Conservation (phyloP, 2,113 vertebrate species). For the Neoarius graeffei region DNA sequence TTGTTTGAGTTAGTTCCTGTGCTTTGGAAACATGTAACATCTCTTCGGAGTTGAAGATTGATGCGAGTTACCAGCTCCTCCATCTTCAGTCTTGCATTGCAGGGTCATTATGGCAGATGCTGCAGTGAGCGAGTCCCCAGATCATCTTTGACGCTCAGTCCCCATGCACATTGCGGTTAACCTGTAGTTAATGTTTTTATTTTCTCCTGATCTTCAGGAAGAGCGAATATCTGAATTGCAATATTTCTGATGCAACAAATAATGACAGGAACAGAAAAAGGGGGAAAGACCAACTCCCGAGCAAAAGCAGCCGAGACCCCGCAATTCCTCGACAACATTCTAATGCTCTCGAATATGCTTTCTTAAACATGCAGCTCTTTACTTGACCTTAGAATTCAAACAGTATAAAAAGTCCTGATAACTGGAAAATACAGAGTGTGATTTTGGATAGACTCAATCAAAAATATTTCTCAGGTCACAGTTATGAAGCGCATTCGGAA, state of each 20-base stretch:
- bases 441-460: conserved; percentile 21
- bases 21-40: conserved; percentile 50
- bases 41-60: conserved; percentile 62
- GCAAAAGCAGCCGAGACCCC: conserved; percentile 48
- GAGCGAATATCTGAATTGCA: conserved; percentile 34
- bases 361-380: conserved; percentile 56
- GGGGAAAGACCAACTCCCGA: conserved; percentile 55
- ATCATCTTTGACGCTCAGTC: conserved; percentile 55
- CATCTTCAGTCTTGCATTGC: conserved; percentile 61
- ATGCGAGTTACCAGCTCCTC: conserved; percentile 56
- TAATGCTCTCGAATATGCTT: conserved; percentile 42
- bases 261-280: conserved; percentile 46
- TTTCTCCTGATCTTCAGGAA: conserved; percentile 67
- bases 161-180: conserved; percentile 31
- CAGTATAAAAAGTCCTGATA: conserved; percentile 24
- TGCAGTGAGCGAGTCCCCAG: conserved; percentile 48
- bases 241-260: conserved; percentile 38
- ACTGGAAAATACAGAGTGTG: conserved; percentile 14
- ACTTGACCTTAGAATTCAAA: conserved; percentile 48
- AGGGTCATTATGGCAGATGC: conserved; percentile 64
- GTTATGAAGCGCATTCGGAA: conserved; percentile 45
- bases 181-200: conserved; percentile 1
- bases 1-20: conserved; percentile 45
- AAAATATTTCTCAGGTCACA: conserved; percentile 36
- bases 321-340: conserved; percentile 45